Evolutionary conservation across 2,888 invertebrate genomes (phyloP), one percentile per base, ranked within the genome.

Genomic region (Stenurella melanura): DNA sequence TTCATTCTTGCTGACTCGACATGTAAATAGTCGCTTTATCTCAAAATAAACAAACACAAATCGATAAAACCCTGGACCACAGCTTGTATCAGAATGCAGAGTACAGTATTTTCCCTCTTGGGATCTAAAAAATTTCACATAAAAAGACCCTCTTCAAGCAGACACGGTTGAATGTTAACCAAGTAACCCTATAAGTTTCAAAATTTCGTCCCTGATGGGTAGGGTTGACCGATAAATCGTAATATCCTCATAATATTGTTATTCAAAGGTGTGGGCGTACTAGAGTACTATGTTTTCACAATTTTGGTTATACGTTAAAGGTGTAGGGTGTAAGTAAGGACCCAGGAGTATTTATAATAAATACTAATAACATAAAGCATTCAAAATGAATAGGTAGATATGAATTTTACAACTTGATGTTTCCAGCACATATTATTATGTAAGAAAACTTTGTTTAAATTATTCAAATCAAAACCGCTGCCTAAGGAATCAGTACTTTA

Each of bases 21-120:
- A 67, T 67, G 54, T 67, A 67, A 67, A 67, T 50, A 67, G 15
- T 26, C 67, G 19, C 19, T 66, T 21, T n/a, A 56, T 50, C 54
- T 38, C 26, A 54, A 67, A 67, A 67, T 67, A 67, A 66, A 66
- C 66, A 66, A 56, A 67, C 26, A 67, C 54, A 54, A 67, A 54
- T 67, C 67, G 67, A 67, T 67, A 67, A 11, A 67, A 18, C 66
- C 50, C 18, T 42, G 50, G 50, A 17, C 50, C 66, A 19, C 50
- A 38, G 38, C 34, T 15, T 38, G n/a, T 34, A 66, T 66, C 50
- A 42, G 50, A 50, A 18, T 66, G 50, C 66, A 21, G 18, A 50
- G 11, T 30, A 50, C 66, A 42, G 66, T 21, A 21, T 42, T n/a
- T 50, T 30, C 42, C 38, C 50, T 19, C 50, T 26, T 42, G 50